phyloP scores from a whole-genome alignment of 2,888 invertebrate species.

The Melipona beecheii region DNA sequence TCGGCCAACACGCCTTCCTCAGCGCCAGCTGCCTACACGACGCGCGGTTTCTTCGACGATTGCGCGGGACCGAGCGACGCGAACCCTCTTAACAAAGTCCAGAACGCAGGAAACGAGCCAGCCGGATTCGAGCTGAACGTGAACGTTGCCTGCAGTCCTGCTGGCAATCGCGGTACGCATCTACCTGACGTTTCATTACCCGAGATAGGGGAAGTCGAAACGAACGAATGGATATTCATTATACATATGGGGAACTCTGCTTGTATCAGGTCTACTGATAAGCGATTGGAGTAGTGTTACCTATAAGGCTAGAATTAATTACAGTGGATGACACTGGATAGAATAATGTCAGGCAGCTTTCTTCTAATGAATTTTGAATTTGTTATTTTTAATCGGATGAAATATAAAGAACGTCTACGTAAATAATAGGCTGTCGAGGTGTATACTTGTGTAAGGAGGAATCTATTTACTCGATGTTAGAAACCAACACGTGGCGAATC shows the following conservation, averaged over 20 bases:
- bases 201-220: not conserved
- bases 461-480: not conserved
- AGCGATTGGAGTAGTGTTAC: not conserved
- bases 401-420: not conserved
- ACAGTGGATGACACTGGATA: not conserved
- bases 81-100: conserved; percentile 74
- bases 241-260: not conserved
- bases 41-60: conserved; percentile 77
- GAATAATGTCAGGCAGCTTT: not conserved
- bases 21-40: conserved; percentile 72
- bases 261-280: too few relatives aligned
- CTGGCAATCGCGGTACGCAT: conserved; percentile 76
- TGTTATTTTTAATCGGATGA: not conserved
- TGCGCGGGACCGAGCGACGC: conserved; percentile 67
- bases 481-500: not conserved
- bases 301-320: not conserved
- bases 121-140: conserved; percentile 81
- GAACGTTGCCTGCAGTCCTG: conserved; percentile 78
- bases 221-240: not conserved
- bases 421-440: not conserved
- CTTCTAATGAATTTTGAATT: not conserved
- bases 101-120: conserved; percentile 74
- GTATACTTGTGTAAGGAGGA: not conserved
- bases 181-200: not conserved
- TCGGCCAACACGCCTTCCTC: conserved; percentile 70